Base-by-base conservation (phyloP, 2,888 invertebrate species). In the Tholera decimalis region DNA sequence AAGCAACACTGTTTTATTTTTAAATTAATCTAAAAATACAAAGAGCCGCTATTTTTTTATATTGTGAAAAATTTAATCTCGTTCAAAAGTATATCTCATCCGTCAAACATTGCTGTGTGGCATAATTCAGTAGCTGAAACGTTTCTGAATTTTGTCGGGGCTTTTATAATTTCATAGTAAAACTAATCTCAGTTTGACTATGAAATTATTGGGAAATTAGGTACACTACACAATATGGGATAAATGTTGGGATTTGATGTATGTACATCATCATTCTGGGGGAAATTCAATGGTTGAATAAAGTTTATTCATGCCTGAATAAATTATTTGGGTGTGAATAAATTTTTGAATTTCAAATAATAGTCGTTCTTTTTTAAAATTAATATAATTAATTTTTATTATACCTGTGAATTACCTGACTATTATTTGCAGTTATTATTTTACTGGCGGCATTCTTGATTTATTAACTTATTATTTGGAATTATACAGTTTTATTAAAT, bases 281-380 rank as follows among this genome's bases (percentile, higher is more conserved):
- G 53, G 28, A 37, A n/a, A 47, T 59, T 53, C 13, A 46, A 65
- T 63, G 54, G 49, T 73, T 64, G 24, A 61, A 64, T 53, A 64
- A 69, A 59, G 44, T 82, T 82, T 80, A 71, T 80, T 82, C 63
- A 82, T 26, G 53, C 64, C 61, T 55, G 55, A 73, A 82, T 72
- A 49, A 46, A 20, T 9, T 41, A 51, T 71, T 75, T 53, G 47
- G 60, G 53, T 35, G 28, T 81, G 47, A 74, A 77, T 72, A 66
- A 61, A 71, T 71, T 72, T 71, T 51, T 1, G 28, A 78, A 78
- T 69, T 83, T 81, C 46, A 55, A 81, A 83, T 33, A 76, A 81
- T 83, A 62, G 59, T 71, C 46, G 11, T 22, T n/a, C n/a, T n/a
- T n/a, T n/a, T n/a, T n/a, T n/a, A 22, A 24, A 8, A 7, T 5